Evolutionary conservation across 2,113 vertebrate genomes (phyloP).

Genomic region (Haliaeetus leucogaster): DNA sequence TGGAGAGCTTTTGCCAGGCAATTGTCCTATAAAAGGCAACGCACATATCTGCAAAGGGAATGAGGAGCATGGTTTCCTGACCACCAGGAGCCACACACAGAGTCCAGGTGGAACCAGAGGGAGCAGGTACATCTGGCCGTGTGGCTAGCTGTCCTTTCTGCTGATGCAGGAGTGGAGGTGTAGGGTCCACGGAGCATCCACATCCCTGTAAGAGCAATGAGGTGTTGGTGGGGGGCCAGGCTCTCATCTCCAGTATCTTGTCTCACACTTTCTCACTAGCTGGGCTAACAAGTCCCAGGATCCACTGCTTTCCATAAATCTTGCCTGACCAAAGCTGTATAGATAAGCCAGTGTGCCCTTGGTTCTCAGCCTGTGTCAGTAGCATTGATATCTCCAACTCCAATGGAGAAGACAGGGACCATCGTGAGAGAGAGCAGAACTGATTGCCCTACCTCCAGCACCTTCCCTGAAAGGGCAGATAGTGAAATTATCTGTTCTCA

Average conservation of each 20-base stretch:
- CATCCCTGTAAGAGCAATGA: not conserved
- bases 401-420: not conserved
- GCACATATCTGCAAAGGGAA: not conserved
- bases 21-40: not conserved
- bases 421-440: not conserved
- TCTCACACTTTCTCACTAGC: not conserved
- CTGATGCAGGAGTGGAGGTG: fast-evolving
- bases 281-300: not conserved
- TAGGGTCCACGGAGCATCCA: not conserved
- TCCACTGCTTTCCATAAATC: not conserved
- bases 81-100: not conserved
- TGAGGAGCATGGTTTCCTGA: not conserved
- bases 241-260: not conserved
- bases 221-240: not conserved
- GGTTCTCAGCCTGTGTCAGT: not conserved
- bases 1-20: not conserved
- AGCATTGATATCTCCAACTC: not conserved
- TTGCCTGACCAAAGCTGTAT: not conserved
- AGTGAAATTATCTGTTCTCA: not conserved
- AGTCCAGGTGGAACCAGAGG: not conserved
- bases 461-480: not conserved
- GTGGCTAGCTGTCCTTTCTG: not conserved
- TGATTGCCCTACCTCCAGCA: not conserved
- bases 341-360: not conserved
- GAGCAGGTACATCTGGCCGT: not conserved